phyloP scores from a whole-genome alignment of 2,888 invertebrate species.

The Elaeidobius kamerunicus region DNA sequence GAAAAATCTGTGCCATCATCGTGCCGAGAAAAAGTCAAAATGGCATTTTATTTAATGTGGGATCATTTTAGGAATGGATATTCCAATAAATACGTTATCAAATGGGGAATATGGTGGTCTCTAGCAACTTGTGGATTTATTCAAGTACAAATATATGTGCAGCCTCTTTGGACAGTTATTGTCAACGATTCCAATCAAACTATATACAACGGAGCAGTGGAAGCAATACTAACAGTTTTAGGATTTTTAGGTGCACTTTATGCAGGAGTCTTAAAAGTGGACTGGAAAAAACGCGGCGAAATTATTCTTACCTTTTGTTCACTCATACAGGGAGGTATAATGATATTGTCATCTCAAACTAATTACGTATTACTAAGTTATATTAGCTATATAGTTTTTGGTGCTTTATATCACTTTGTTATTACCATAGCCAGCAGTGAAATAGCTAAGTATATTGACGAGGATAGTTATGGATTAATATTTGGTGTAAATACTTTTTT shows the following conservation, averaged over 20 bases:
- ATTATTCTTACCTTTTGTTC: constrained; percentile 51
- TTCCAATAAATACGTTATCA: constrained; percentile 57
- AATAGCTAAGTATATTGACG: constrained; percentile 75
- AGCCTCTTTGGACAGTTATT: constrained; percentile 77
- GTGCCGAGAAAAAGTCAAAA: constrained; percentile 33
- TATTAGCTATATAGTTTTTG: constrained; percentile 69
- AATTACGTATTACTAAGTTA: constrained; percentile 62
- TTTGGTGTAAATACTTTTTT: constrained; percentile 87
- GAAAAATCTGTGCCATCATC: constrained; percentile 28
- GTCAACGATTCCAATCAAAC: constrained; percentile 51
- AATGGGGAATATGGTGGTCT: constrained; percentile 80
- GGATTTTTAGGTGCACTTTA: constrained; percentile 61
- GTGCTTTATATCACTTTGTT: constrained; percentile 75
- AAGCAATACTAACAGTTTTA: constrained; percentile 69
- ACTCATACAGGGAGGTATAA: constrained; percentile 55
- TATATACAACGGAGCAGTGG: constrained; percentile 66
- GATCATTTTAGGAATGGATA: constrained; percentile 59
- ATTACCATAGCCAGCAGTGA: constrained; percentile 83
- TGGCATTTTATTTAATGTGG: constrained; percentile 55
- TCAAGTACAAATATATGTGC: constrained; percentile 74
- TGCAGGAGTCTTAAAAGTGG: constrained; percentile 53
- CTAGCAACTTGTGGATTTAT: constrained; percentile 69
- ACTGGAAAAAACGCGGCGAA: constrained; percentile 51
- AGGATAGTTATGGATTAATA: constrained; percentile 85
- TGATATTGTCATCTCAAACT: constrained; percentile 50